Evolutionary conservation across 2,888 invertebrate genomes (phyloP), one percentile per base, ranked within the genome.

Genomic region (Escarpia spicata): DNA sequence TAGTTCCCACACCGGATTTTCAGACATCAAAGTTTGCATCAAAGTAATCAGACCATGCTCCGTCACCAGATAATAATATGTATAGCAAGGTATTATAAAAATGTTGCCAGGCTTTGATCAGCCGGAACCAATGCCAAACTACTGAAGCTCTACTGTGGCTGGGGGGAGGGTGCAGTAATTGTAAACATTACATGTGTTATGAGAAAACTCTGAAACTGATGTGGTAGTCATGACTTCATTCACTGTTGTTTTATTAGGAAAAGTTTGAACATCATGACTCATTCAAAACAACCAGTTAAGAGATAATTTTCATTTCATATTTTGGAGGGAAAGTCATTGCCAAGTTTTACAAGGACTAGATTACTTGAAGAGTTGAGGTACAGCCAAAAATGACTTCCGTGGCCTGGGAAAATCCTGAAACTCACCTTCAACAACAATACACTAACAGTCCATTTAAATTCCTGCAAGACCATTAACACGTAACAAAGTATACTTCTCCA

Each of bases 1-100:
- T 26, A n/a, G 75, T 75, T 75, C 75, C 75, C 75, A 75, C 75
- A 26, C n/a, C 26, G n/a, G 75, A 6, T 75, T 75, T 75, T 26
- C 75, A 75, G n/a, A 75, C 75, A 75, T 75, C 75, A 75, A 75
- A 75, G 75, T 75, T 75, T 75, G 26, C 75, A 75, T 75, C 75
- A 75, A 26, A 75, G 6, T 26, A 75, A 75, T 75, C 75, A 75
- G 75, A 75, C 19, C 75, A 75, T 19, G 26, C 26, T 75, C 75
- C 3, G 75, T 75, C 75, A 75, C n/a, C 26, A 75, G 75, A 75
- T 26, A 75, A 15, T 26, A 26, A 75, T 75, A 75, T 26, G 75
- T n/a, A 26, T 75, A 75, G 3, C 37, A 1, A 37, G 37, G 37
- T 52, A 52, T 12, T 75, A 75, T 75, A 26, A 75, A 75, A 75